These are phyloP conservation scores for Rambutsinella grinnellia DNA, from an alignment of 2,888 invertebrate genomes.

Conservation along the genomic window DNA sequence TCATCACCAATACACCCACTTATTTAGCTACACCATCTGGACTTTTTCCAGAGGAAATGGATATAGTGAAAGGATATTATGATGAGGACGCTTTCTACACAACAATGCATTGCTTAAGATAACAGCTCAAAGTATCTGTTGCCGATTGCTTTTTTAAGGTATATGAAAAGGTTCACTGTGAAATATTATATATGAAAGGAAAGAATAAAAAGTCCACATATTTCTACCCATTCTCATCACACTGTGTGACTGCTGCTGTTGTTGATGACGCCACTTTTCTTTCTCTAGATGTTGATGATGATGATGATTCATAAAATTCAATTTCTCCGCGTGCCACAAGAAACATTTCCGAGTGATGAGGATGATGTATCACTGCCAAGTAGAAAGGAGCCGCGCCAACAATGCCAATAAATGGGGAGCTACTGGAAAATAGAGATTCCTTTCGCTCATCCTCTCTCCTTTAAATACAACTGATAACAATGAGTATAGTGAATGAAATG, in stretches of 20 bases:
- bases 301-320: constrained; percentile 52
- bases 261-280: constrained; percentile 40
- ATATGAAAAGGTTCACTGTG: not conserved
- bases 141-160: too few species aligned
- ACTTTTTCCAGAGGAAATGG: too few species aligned
- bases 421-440: not conserved
- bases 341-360: constrained; percentile 16
- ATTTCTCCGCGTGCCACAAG: constrained; percentile 19
- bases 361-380: constrained; percentile 55
- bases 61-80: too few species aligned
- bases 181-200: not conserved
- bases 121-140: not conserved
- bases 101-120: not conserved
- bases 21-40: too few species aligned
- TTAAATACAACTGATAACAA: not conserved
- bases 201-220: not conserved
- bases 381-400: not conserved
- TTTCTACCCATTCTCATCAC: not conserved
- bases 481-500: not conserved
- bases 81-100: too few species aligned
- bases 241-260: constrained; percentile 5
- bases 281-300: not conserved
- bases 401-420: not conserved
- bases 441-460: constrained; percentile 8
- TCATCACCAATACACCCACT: too few species aligned